phyloP scores from a whole-genome alignment of 2,888 invertebrate species.

The Cephus pulcher region DNA sequence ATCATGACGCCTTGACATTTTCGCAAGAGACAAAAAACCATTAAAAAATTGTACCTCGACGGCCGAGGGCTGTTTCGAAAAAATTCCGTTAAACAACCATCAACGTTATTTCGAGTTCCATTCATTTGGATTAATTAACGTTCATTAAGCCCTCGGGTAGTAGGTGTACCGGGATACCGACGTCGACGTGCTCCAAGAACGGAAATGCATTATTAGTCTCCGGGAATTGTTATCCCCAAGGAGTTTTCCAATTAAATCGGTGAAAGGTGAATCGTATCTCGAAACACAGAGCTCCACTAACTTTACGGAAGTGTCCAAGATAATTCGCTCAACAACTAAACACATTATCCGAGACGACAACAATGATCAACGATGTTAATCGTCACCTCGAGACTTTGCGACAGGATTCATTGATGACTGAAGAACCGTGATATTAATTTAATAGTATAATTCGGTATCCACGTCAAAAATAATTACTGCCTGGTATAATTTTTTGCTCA shows the following conservation, averaged over 20 bases:
- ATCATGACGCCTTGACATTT: background rate
- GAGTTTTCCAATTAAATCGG: background rate
- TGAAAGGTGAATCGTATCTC: background rate
- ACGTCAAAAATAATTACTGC: background rate
- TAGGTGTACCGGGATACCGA: background rate
- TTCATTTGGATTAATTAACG: background rate
- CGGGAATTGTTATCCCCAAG: background rate
- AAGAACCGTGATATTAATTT: background rate
- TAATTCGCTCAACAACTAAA: background rate
- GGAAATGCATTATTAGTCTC: background rate
- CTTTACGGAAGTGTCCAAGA: background rate
- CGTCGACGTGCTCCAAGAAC: background rate
- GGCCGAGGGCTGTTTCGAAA: background rate
- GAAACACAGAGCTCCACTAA: background rate
- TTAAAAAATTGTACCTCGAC: background rate
- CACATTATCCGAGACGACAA: background rate
- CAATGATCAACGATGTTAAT: background rate
- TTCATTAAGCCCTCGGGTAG: background rate
- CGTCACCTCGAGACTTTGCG: background rate
- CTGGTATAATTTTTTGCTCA: background rate
- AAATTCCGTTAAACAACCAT: background rate
- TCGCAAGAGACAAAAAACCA: background rate
- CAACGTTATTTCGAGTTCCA: background rate
- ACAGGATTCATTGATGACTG: background rate
- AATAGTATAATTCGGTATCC: background rate